Evolutionary conservation across 2,888 invertebrate species (phyloP).

Genomic region (Brachyptera risi): DNA sequence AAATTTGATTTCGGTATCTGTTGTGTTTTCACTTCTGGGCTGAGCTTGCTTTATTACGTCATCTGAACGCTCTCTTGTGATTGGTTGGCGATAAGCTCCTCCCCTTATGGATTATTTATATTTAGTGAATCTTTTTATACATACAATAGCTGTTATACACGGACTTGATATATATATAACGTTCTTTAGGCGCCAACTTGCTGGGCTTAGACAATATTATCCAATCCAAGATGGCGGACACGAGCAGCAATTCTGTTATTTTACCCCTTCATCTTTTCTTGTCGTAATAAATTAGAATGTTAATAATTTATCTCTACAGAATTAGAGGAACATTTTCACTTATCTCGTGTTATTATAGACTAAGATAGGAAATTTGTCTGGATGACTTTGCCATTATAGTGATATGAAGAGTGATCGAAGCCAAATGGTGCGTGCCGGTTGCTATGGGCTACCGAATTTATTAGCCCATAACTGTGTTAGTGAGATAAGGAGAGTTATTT

Average conservation of each 20-base stretch:
- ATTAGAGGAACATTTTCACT: not conserved
- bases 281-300: not conserved
- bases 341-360: not conserved
- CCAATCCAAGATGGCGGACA: slow-evolving; percentile 1
- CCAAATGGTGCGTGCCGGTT: too few species aligned
- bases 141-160: too few species aligned
- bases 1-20: too few species aligned
- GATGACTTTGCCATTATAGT: too few species aligned
- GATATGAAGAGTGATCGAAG: too few species aligned
- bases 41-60: not conserved
- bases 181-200: not conserved
- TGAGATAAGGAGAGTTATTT: too few species aligned
- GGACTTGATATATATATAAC: too few species aligned
- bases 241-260: not conserved
- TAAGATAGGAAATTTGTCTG: not conserved
- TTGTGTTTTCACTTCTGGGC: too few species aligned
- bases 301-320: not conserved
- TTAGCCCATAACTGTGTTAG: too few species aligned
- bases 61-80: not conserved
- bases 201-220: too few species aligned
- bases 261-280: too few species aligned
- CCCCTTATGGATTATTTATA: not conserved
- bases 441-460: too few species aligned
- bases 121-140: slow-evolving; percentile 12
- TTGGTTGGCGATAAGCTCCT: not conserved